A percentile compares a stretch with the other conserved stretches of the same genome.
Evolutionary conservation across 1,140 invertebrate species (phyloP).

Genomic region (Amphibalanus amphitrite): DNA sequence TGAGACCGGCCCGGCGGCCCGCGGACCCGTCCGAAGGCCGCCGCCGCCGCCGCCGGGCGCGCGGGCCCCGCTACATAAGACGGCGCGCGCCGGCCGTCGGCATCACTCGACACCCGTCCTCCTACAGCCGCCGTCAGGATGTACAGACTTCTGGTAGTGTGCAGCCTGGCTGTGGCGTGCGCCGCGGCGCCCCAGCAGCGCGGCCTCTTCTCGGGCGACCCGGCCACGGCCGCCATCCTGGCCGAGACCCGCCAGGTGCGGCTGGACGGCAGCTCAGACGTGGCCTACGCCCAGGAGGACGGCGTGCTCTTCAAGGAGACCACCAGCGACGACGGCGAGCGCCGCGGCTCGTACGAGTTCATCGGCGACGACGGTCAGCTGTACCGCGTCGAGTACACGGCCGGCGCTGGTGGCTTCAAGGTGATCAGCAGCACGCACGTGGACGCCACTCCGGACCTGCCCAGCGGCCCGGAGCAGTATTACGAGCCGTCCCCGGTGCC

Average conservation of each 20-base stretch:
- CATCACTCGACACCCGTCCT: background rate
- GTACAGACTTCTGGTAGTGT: background rate
- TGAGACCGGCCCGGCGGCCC: too few species aligned
- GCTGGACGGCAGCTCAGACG: constrained; percentile 62
- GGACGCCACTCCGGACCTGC: background rate
- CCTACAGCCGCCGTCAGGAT: background rate
- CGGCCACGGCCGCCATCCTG: constrained; percentile 49
- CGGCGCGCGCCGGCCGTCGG: too few species aligned
- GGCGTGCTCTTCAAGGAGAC: constrained; percentile 78
- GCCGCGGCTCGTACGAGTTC: constrained; percentile 66
- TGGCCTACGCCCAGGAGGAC: constrained; percentile 67
- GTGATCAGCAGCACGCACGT: constrained; percentile 18
- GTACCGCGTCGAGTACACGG: constrained; percentile 62
- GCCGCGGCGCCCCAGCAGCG: too few species aligned
- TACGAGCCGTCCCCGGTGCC: too few species aligned
- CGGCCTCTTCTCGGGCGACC: constrained; percentile 21
- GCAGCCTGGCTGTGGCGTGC: background rate
- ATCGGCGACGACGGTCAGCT: constrained; percentile 62
- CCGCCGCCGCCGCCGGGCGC: too few species aligned
- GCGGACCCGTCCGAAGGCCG: background rate
- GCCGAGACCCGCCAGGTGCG: constrained; percentile 57
- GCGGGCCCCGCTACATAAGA: background rate
- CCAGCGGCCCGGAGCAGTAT: too few species aligned
- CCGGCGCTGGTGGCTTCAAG: constrained; percentile 60
- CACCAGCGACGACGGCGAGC: constrained; percentile 59